Evolutionary conservation across 2,888 invertebrate species (phyloP), one percentile per base, ranked within the genome.

Genomic region (Pollenia labialis): DNA sequence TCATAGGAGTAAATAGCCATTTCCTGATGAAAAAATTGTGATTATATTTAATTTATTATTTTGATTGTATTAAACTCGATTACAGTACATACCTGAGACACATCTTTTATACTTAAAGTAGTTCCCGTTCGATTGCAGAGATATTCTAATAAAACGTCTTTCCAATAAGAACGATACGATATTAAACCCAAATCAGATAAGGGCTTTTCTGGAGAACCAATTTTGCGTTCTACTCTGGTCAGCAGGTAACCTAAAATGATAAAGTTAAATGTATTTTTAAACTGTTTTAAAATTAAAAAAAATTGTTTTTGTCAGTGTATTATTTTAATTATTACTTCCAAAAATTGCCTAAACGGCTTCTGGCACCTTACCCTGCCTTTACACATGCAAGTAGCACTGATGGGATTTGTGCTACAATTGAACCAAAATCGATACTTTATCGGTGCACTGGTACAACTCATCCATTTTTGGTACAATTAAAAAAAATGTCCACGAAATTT

Each of bases 191-290:
- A 95, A 94, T 99, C 99, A 68, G 99, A 99, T 54, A 99, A 95
- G 0, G 99, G 99, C 90, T 99, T 98, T 93, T 99, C 99, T 0
- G 99, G 99, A 1, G 99, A 99, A n/a, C 99, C 99, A 80, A 99
- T 97, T 94, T 99, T 99, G 87, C 97, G 97, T 94, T 99, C 99
- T 58, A 97, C 97, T 91, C 98, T 96, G 85, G 99, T 99, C 91
- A 99, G 94, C 85, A 99, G 95, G 94, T 99, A 99, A 94, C 99
- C 99, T 99, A 94, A 89, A 88, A 12, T 0, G 11, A 64, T 60
- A 75, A 62, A 50, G n/a, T 62, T 23, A 48, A 42, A 50, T n/a
- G 48, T 40, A 58, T 42, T 32, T 18, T 12, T 50, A 11, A 23
- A 2, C 23, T 23, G 23, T 23, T 23, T 23, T 23, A 23, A 23